Evolutionary conservation across 2,888 invertebrate species (phyloP).

Genomic region (Heliconius aoede): DNA sequence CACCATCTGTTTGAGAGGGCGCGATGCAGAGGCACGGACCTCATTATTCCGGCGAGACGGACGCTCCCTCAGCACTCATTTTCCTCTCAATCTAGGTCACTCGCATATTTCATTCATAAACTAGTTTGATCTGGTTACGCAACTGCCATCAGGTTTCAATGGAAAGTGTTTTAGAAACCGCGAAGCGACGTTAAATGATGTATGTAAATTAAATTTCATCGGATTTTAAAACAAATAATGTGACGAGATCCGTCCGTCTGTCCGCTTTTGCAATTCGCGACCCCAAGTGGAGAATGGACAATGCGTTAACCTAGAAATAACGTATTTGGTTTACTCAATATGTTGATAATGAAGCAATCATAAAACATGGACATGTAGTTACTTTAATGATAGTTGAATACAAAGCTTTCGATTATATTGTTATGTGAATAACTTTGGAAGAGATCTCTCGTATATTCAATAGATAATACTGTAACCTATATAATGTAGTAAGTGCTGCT

Average conservation of each 20-base stretch:
- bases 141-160: slow-evolving; percentile 50
- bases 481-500: slow-evolving; percentile 7
- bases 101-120: slow-evolving; percentile 56
- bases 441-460: slow-evolving; percentile 3
- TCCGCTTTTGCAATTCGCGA: slow-evolving; percentile 42
- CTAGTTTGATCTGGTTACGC: slow-evolving; percentile 57
- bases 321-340: slow-evolving; percentile 45
- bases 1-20: slow-evolving; percentile 30
- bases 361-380: slow-evolving; percentile 25
- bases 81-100: slow-evolving; percentile 43
- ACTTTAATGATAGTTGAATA: slow-evolving; percentile 27
- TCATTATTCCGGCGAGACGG: slow-evolving; percentile 27
- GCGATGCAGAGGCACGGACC: slow-evolving; percentile 39
- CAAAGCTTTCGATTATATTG: slow-evolving; percentile 16
- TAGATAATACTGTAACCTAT: slow-evolving; percentile 10
- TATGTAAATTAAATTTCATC: slow-evolving; percentile 46
- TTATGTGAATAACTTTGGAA: slow-evolving; percentile 3
- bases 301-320: slow-evolving; percentile 43
- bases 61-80: slow-evolving; percentile 36
- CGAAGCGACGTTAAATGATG: slow-evolving; percentile 50
- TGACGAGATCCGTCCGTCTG: slow-evolving; percentile 35
- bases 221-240: slow-evolving; percentile 39
- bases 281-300: slow-evolving; percentile 42
- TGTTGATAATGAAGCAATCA: slow-evolving; percentile 42
- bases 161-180: slow-evolving; percentile 57